phyloP scores from a whole-genome alignment of 2,797 vertebrate genomes.

The Eurystomus glaucurus region DNA sequence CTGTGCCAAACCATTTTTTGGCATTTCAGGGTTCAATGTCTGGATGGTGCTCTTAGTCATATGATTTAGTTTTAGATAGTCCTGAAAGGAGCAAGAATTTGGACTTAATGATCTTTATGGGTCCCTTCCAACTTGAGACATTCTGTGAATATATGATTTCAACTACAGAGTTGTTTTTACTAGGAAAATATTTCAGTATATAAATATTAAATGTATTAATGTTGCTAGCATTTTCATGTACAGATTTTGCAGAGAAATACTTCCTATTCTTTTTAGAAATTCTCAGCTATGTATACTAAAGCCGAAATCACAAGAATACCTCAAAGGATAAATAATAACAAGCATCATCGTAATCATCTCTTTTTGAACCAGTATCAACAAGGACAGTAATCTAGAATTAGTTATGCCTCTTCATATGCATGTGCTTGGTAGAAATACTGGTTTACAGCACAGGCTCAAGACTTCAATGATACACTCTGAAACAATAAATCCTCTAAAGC shows the following conservation, averaged over 20 bases:
- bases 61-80: neutral
- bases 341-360: neutral
- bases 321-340: neutral
- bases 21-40: neutral
- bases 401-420: neutral
- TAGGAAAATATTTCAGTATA: neutral
- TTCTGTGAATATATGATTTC: neutral
- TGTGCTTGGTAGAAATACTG: neutral
- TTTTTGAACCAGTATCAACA: neutral
- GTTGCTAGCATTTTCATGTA: neutral
- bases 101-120: neutral
- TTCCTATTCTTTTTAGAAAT: neutral
- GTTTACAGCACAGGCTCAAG: neutral
- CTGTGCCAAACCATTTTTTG: neutral
- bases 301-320: neutral
- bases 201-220: neutral
- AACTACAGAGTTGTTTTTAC: neutral
- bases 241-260: neutral
- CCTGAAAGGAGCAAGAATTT: neutral
- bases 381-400: neutral
- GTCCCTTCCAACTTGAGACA: neutral
- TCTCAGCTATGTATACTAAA: neutral
- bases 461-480: neutral
- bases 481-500: neutral
- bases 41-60: neutral